phyloP scores from a whole-genome alignment of 2,113 vertebrate species.

The Hydropotes inermis region DNA sequence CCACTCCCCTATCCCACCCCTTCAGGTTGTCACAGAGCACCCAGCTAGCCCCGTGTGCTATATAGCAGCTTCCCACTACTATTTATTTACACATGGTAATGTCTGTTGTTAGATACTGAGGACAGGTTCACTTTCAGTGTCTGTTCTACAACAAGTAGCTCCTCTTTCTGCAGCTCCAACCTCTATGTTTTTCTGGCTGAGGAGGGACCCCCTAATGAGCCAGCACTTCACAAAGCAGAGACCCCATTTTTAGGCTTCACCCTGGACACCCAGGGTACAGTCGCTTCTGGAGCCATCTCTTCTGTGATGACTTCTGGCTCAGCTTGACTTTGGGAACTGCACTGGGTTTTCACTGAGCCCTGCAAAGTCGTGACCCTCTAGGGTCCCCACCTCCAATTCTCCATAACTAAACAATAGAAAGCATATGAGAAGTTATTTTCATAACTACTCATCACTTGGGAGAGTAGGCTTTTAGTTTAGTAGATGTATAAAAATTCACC shows the following conservation, averaged over 20 bases:
- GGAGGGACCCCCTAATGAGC: background rate
- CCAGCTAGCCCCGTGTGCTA: background rate
- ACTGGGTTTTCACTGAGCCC: background rate
- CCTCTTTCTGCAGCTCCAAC: background rate
- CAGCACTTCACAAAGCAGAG: background rate
- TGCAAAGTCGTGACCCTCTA: background rate
- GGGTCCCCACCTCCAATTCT: background rate
- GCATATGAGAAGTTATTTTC: background rate
- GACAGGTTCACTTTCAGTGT: background rate
- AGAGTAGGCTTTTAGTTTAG: background rate
- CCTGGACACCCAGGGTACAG: background rate
- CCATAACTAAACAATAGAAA: background rate
- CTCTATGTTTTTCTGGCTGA: background rate
- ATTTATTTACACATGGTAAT: background rate
- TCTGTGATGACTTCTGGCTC: background rate
- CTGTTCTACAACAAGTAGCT: background rate
- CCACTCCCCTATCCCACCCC: background rate
- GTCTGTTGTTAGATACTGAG: background rate
- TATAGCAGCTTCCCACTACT: background rate
- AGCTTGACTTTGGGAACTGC: background rate
- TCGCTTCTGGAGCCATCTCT: background rate
- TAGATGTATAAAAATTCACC: background rate
- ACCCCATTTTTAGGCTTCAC: background rate
- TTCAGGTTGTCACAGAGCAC: background rate
- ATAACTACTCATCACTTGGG: background rate